Percentiles rank a stretch among this genome's conserved stretches.
Evolutionary conservation across 1,140 invertebrate species (phyloP).

Genomic region (Mizuhopecten yessoensis): DNA sequence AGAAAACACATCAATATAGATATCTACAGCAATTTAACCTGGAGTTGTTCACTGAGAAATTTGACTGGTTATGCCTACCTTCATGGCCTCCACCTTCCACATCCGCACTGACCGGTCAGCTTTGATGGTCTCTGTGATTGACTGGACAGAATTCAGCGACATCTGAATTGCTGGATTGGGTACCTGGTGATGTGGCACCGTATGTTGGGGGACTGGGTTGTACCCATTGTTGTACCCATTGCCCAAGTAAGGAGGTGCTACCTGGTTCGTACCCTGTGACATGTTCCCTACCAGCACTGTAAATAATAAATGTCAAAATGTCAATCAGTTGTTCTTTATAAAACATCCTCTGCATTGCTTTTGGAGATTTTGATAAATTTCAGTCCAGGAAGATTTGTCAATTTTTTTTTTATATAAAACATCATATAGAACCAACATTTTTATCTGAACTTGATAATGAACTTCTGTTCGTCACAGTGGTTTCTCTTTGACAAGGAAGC

Average conservation of each 20-base stretch:
- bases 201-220: neutral
- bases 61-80: constrained; percentile 65
- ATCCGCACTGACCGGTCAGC: constrained; percentile 75
- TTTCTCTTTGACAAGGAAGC: too few relatives aligned
- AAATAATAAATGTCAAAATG: neutral
- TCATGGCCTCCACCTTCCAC: constrained; percentile 81
- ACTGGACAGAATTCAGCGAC: constrained; percentile 69
- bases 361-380: too few relatives aligned
- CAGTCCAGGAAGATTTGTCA: too few relatives aligned
- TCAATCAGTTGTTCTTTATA: too few relatives aligned
- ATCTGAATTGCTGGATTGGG: constrained; percentile 61
- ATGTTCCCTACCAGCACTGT: neutral
- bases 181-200: neutral
- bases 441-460: too few relatives aligned
- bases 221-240: neutral
- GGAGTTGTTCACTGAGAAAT: neutral
- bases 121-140: constrained; percentile 77
- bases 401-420: too few relatives aligned
- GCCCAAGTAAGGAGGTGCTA: neutral
- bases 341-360: too few relatives aligned
- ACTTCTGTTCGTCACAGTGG: too few relatives aligned
- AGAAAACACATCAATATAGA: too few relatives aligned
- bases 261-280: neutral
- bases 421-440: too few relatives aligned
- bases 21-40: neutral